phyloP scores from a whole-genome alignment of 2,113 vertebrate genomes.

The Colius striatus region DNA sequence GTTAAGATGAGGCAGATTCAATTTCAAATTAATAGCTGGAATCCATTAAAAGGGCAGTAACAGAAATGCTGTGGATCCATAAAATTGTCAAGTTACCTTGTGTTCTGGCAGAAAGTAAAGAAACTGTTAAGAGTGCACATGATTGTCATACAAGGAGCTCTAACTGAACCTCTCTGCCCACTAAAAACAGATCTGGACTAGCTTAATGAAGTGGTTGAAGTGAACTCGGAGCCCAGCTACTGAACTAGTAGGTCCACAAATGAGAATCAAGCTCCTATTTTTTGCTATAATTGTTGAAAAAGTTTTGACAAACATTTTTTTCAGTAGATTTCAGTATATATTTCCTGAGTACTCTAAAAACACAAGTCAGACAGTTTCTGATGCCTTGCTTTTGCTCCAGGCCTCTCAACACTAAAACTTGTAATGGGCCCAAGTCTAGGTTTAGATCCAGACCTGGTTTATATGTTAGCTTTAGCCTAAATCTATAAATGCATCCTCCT shows the following conservation, averaged over 20 bases:
- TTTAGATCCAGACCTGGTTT: neutral
- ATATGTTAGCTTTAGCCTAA: neutral
- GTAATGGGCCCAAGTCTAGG: neutral
- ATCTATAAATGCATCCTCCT: neutral
- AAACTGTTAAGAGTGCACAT: neutral
- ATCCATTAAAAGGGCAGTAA: neutral
- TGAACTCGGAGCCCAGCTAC: neutral
- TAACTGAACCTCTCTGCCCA: neutral
- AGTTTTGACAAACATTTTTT: neutral
- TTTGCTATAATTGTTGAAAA: neutral
- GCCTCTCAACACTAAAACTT: neutral
- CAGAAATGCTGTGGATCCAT: neutral
- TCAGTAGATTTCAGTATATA: neutral
- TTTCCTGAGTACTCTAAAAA: neutral
- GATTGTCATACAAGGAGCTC: neutral
- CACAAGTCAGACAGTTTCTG: neutral
- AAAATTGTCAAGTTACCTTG: neutral
- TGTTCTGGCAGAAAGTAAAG: neutral
- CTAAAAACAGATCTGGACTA: neutral
- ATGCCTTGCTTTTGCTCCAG: neutral
- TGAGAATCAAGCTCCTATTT: neutral
- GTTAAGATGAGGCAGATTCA: neutral
- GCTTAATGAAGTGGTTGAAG: neutral
- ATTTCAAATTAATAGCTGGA: conserved; percentile 18
- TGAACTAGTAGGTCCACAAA: neutral